Evolutionary conservation across 2,888 invertebrate genomes (phyloP).

Genomic region (Hemaris fuciformis): DNA sequence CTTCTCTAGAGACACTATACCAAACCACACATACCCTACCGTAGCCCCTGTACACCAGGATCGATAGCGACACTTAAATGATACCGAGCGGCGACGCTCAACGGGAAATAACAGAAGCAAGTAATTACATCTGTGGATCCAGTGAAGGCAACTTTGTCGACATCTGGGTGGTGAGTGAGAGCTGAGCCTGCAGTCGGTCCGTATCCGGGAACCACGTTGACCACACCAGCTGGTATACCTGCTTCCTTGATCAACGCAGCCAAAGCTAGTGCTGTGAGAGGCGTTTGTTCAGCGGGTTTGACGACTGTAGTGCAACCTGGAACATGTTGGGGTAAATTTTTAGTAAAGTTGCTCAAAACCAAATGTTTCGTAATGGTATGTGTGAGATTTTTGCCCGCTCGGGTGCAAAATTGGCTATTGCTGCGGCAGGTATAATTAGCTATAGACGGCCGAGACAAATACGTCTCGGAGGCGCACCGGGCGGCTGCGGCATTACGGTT

Average conservation of each 20-base stretch:
- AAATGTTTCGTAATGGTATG: neutral
- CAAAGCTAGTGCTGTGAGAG: constrained; percentile 92
- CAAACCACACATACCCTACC: too few relatives aligned
- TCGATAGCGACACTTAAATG: too few relatives aligned
- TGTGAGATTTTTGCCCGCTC: too few relatives aligned
- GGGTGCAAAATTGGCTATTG: too few relatives aligned
- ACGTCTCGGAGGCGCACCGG: too few relatives aligned
- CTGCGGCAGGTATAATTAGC: too few relatives aligned
- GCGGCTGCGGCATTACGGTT: too few relatives aligned
- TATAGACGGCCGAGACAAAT: too few relatives aligned
- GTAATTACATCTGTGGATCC: constrained; percentile 69
- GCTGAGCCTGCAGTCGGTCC: constrained; percentile 90
- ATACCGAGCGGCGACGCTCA: too few relatives aligned
- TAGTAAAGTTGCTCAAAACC: too few relatives aligned
- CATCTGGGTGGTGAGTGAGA: constrained; percentile 85
- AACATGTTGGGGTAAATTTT: neutral
- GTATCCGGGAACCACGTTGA: constrained; percentile 94
- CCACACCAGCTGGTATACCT: constrained; percentile 94
- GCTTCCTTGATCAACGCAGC: constrained; percentile 93
- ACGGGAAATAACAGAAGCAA: neutral
- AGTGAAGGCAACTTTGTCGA: constrained; percentile 93
- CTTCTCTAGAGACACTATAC: too few relatives aligned
- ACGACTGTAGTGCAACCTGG: constrained; percentile 89
- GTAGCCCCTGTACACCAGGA: too few relatives aligned
- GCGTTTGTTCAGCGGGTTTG: constrained; percentile 97